Base-by-base conservation (phyloP, 2,888 invertebrate genomes). In the Epistrophella euchroma region DNA sequence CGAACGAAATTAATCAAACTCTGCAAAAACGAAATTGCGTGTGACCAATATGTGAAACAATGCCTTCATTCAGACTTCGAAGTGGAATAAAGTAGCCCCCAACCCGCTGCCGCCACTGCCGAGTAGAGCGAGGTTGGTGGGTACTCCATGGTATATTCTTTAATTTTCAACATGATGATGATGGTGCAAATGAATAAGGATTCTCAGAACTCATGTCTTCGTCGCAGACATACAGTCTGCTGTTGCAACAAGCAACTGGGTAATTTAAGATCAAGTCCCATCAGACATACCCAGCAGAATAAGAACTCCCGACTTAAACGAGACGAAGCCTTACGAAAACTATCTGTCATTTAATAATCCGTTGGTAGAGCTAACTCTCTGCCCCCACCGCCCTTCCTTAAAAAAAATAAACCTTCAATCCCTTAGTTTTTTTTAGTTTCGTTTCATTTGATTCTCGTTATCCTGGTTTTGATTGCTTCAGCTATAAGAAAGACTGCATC, bases 301-400 rank as follows among this genome's bases (percentile, higher is more conserved):
- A 72, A 62, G 73, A 76, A 76, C 85, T 68, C 43, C 82, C 66
- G 82, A 82, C 78, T 82, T 80, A 76, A 76, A 73, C 68, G 76
- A 81, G 81, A 85, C 85, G 86, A 86, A 86, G 86, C 86, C 86
- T 56, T 86, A 86, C 86, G 66, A 86, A 74, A 60, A 70, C 82
- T 86, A 86, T 86, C 77, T 82, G 86, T 86, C 82, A 82, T 86
- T 82, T 82, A 82, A 75, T 86, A 82, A 86, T 82, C 82, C 82
- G 47, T 73, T 76, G 78, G 58, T 52, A 45, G 10, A 32, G 43
- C 15, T 52, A 15, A 47, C 19, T 4, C 17, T 4, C 17, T 17
- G 15, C 32, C 52, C 43, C 11, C 28, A 17, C 4, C 3, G 28
- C 25, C 32, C 4, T 0, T 37, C 11, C 40, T 43, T 13, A 7